phyloP scores from a whole-genome alignment of 2,113 vertebrate species.

The Otus sunia region DNA sequence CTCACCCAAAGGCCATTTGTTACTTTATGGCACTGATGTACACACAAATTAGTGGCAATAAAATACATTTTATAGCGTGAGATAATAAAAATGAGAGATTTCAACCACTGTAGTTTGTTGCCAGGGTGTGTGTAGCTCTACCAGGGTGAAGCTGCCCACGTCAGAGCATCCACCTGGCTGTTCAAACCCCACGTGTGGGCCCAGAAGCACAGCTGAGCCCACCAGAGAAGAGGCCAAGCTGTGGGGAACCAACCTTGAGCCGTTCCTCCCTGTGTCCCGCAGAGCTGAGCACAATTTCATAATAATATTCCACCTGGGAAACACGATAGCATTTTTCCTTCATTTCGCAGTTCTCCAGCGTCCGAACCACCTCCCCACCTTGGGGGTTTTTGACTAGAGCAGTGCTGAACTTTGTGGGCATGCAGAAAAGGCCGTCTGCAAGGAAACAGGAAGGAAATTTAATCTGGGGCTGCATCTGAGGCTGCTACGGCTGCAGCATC shows the following conservation, averaged over 20 bases:
- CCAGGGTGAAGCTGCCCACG: background rate
- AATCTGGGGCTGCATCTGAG: background rate
- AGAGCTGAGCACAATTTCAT: conserved; percentile 60
- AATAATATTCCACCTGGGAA: conserved; percentile 74
- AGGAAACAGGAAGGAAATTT: background rate
- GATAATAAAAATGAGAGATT: background rate
- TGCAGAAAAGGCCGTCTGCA: conserved; percentile 70
- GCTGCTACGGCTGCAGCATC: background rate
- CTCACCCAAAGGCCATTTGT: background rate
- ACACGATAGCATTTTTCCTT: conserved; percentile 72
- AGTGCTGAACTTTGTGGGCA: conserved; percentile 75
- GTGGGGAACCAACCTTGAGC: conserved; percentile 61
- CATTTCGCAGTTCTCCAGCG: conserved; percentile 64
- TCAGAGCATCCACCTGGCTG: background rate
- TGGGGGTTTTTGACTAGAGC: conserved; percentile 72
- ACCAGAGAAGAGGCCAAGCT: background rate
- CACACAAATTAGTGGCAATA: background rate
- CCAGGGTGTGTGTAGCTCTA: background rate
- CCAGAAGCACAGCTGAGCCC: background rate
- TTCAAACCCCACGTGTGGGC: fast-evolving
- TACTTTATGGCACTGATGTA: background rate
- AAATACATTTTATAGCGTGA: background rate
- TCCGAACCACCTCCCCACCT: conserved; percentile 70
- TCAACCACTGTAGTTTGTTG: background rate
- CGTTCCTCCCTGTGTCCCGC: conserved; percentile 67